Evolutionary conservation across 2,113 vertebrate genomes (phyloP), one percentile per base, ranked within the genome.

Genomic region (Solenodon paradoxus): DNA sequence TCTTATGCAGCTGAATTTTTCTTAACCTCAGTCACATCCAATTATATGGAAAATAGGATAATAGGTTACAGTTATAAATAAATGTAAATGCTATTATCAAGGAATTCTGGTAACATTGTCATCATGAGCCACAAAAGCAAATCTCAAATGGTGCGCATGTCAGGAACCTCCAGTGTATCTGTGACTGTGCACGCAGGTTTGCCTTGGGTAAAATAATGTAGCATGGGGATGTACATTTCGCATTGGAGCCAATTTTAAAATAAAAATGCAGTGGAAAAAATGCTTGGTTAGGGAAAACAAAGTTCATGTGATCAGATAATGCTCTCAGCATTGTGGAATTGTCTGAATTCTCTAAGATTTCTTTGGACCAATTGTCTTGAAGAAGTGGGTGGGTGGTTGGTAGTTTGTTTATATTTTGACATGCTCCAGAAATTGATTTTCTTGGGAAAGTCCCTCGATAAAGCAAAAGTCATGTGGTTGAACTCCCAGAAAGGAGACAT

Each of bases 391-490:
- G 88, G 88, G 81, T 88, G 78, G 86, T 40, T 95, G 77, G 87
- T 15, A 32, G 89, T 93, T 97, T 96, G 90, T 97, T 97, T 97
- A 85, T 95, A 82, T 92, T 94, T 97, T 96, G 95, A 82, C 88
- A 97, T 97, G 94, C 93, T 96, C 85, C 81, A 96, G 88, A 97
- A 97, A 97, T 96, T 97, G 88, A 97, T 96, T 97, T 97, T 85
- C 93, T 92, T 92, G 88, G 94, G 95, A 95, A 96, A 97, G 63
- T 94, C 85, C 77, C 96, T 91, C 89, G 86, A 96, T 95, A 92
- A 96, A 92, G 91, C 78, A 95, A 96, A 96, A 95, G 85, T 94
- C 78, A 92, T 96, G 28, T 79, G 38, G 92, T 89, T 90, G 57
- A 88, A 59, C 89, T 96, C 85, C 59, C 88, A 89, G 68, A 94